Evolutionary conservation across 2,888 invertebrate species (phyloP), one percentile per base, ranked within the genome.

Genomic region (Ptilodon capucinus): DNA sequence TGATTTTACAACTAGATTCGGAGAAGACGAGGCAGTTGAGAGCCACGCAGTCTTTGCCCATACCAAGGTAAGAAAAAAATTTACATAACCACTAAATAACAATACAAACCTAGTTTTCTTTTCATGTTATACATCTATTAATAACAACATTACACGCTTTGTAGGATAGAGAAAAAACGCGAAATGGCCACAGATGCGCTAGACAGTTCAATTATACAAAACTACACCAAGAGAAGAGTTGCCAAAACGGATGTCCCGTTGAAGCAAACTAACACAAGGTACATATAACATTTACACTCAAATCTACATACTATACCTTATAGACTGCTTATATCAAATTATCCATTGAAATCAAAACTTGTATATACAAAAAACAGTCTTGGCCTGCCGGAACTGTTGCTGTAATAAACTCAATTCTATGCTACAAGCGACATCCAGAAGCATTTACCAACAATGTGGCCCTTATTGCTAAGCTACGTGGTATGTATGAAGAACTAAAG

Each of bases 41-140:
- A 60, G 84, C 90, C 1, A 91, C 91, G 16, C 88, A 87, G 54
- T 91, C 91, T 8, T 67, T 91, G 48, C 91, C 91, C 11, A 82
- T 89, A 52, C 75, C 61, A 40, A 65, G 65, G 64, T 65, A 55
- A 30, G 32, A 2, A 28, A 9, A 17, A 17, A 2, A 13, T 39
- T 21, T 4, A 21, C 1, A 2, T 18, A 18, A 17, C 35, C 16
- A 17, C 7, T 25, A 9, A 9, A 25, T 25, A 25, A n/a, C n/a
- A n/a, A n/a, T n/a, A n/a, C n/a, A n/a, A n/a, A n/a, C n/a, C n/a
- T n/a, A n/a, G n/a, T n/a, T n/a, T n/a, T n/a, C n/a, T n/a, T n/a
- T 7, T 28, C 2, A 28, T 28, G 8, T 34, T 4, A 16, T 2
- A 32, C 11, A 25, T 40, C 14, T 25, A 25, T 16, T 25, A 16